phyloP scores from a whole-genome alignment of 2,888 invertebrate species.

The Elegia similella region DNA sequence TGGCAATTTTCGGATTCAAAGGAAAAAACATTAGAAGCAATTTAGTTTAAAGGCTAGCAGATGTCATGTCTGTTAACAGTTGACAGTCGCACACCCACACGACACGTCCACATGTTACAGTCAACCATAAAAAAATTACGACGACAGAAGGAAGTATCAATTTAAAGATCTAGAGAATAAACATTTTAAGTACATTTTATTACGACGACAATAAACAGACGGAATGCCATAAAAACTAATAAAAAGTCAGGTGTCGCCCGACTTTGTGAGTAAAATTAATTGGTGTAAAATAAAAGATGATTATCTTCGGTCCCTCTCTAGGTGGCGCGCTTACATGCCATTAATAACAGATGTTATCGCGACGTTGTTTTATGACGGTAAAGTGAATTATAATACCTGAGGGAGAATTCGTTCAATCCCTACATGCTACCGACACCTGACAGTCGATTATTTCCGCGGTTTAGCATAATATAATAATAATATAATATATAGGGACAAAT shows the following conservation, averaged over 20 bases:
- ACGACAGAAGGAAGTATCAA: constrained; percentile 1
- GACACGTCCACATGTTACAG: not conserved
- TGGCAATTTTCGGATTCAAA: not conserved
- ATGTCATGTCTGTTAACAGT: constrained; percentile 9
- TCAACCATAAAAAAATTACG: constrained; percentile 6
- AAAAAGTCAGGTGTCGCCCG: constrained; percentile 5
- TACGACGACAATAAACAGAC: not conserved
- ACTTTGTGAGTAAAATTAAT: constrained; percentile 7
- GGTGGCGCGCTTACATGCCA: constrained; percentile 8
- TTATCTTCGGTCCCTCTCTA: constrained; percentile 5
- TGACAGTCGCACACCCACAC: constrained; percentile 2
- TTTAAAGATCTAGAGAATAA: constrained; percentile 3
- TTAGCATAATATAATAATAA: too few species aligned
- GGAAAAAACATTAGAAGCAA: not conserved
- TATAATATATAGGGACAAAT: too few species aligned
- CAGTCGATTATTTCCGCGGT: not conserved
- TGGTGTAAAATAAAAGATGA: constrained; percentile 11
- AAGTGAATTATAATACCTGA: not conserved
- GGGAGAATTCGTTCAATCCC: not conserved
- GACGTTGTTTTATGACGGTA: constrained; percentile 9
- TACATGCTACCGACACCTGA: not conserved
- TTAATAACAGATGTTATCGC: constrained; percentile 6
- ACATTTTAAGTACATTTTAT: not conserved
- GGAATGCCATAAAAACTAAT: constrained; percentile 5
- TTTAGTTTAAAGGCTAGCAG: not conserved